Percentiles rank a stretch among this genome's conserved stretches.
Conservation (phyloP, 2,113 vertebrate genomes). For the Lasiurus borealis region DNA sequence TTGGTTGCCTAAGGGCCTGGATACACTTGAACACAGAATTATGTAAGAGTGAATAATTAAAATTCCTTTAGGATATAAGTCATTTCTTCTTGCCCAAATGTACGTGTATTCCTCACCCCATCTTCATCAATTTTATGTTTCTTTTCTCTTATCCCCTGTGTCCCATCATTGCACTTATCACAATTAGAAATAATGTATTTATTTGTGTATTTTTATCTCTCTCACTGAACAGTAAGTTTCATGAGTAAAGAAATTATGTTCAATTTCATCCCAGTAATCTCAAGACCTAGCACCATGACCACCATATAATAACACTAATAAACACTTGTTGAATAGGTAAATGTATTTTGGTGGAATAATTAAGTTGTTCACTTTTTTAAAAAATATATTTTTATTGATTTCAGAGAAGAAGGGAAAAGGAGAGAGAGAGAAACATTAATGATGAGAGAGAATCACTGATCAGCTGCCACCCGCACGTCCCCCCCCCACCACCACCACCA, state of each 20-base stretch:
- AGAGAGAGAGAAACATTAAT: too few species aligned
- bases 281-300: background rate
- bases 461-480: too few species aligned
- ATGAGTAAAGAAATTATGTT: background rate
- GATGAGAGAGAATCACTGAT: too few species aligned
- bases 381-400: too few species aligned
- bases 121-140: background rate
- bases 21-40: background rate
- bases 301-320: background rate
- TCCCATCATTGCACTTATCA: background rate
- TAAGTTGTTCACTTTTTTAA: background rate
- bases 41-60: background rate
- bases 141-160: background rate
- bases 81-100: constrained; percentile 8
- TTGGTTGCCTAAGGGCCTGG: background rate
- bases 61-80: background rate
- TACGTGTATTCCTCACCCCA: background rate
- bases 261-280: background rate
- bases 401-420: too few species aligned
- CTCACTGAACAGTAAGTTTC: background rate
- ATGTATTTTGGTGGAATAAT: background rate
- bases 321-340: background rate
- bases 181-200: constrained; percentile 39
- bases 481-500: too few species aligned
- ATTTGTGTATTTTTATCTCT: background rate